phyloP scores from a whole-genome alignment of 2,797 vertebrate genomes.

The Hippoglossus hippoglossus region DNA sequence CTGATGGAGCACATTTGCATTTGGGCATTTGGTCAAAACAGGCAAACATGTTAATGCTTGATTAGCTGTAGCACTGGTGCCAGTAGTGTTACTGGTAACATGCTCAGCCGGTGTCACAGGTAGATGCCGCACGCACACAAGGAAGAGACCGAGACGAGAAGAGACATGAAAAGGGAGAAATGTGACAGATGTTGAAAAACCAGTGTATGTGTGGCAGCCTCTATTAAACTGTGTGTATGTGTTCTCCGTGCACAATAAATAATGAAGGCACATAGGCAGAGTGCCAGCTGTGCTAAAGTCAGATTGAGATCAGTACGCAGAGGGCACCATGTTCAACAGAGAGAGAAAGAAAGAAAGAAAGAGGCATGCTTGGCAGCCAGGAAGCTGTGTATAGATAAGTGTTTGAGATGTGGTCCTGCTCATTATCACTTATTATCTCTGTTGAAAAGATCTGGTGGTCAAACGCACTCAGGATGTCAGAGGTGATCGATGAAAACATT shows the following conservation, averaged over 20 bases:
- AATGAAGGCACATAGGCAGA: slow-evolving; percentile 44
- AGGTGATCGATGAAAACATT: no score
- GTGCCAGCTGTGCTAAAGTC: slow-evolving; percentile 53
- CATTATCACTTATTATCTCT: no score
- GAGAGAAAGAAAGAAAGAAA: not conserved
- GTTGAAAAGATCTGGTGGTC: no score
- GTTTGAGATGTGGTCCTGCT: no score
- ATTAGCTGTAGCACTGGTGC: not conserved
- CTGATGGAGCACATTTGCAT: not conserved
- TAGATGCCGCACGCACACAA: slow-evolving; percentile 25
- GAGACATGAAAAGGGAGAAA: not conserved
- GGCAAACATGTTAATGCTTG: slow-evolving; percentile 25
- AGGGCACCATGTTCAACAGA: slow-evolving; percentile 35
- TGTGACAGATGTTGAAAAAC: not conserved
- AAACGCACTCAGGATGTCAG: no score
- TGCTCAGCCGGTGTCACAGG: slow-evolving; percentile 28
- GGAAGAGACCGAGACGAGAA: not conserved
- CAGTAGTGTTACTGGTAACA: slow-evolving; percentile 29
- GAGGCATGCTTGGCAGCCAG: no score
- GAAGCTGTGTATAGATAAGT: no score
- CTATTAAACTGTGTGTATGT: slow-evolving; percentile 12
- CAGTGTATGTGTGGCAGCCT: slow-evolving; percentile 4
- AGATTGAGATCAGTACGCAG: slow-evolving; percentile 34
- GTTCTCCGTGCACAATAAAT: slow-evolving; percentile 63
- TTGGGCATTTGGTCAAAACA: not conserved